Conservation (phyloP, 2,797 vertebrate species). For the Aulostomus chinensis region DNA sequence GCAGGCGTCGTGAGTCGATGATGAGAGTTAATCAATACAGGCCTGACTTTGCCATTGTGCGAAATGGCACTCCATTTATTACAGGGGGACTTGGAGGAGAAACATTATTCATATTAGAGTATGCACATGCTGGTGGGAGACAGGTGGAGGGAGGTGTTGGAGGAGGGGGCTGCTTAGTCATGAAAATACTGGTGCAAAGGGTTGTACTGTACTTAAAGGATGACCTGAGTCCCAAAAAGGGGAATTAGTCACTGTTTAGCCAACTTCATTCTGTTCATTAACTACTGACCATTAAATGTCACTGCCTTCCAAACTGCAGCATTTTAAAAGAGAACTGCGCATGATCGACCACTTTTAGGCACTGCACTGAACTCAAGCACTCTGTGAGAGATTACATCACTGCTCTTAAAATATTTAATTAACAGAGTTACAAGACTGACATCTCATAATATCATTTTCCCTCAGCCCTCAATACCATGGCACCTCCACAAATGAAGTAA, state of each 20-base stretch:
- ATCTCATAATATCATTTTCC: too few relatives aligned
- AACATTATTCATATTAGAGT: conserved; percentile 86
- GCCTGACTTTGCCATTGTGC: conserved; percentile 93
- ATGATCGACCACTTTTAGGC: not conserved
- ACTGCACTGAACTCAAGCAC: not conserved
- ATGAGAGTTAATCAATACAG: conserved; percentile 97
- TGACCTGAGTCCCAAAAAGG: conserved; percentile 36
- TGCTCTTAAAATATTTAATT: too few relatives aligned
- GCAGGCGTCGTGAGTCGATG: conserved; percentile 88
- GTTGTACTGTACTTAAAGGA: conserved; percentile 41
- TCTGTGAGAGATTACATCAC: too few relatives aligned
- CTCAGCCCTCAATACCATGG: too few relatives aligned
- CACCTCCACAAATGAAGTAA: too few relatives aligned
- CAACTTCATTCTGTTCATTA: conserved; percentile 9
- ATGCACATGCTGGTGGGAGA: conserved; percentile 67
- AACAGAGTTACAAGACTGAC: too few relatives aligned
- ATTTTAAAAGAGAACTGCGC: not conserved
- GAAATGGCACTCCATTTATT: conserved; percentile 96
- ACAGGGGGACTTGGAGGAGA: conserved; percentile 81
- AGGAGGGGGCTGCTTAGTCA: conserved; percentile 71
- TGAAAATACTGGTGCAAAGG: conserved; percentile 37
- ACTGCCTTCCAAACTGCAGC: conserved; percentile 1
- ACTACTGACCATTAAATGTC: conserved; percentile 5
- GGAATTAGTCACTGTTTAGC: conserved; percentile 13
- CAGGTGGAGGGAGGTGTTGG: conserved; percentile 28